Base-by-base conservation (phyloP, 2,888 invertebrate genomes). In the Strigamia transsilvanica region DNA sequence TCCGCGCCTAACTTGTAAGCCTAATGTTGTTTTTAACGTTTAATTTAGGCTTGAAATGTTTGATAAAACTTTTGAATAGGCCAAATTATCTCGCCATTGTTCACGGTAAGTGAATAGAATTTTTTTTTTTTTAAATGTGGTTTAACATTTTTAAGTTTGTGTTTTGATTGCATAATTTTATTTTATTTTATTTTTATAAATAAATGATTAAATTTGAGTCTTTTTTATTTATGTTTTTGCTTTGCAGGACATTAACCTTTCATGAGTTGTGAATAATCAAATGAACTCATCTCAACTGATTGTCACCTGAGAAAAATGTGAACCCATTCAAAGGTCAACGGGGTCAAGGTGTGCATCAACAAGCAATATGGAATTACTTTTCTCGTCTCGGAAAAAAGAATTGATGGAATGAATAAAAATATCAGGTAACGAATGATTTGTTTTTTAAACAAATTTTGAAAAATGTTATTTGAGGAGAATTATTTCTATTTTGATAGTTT, bases 211-310 rank as follows among this genome's bases (percentile, higher is more conserved):
- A 21, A 61, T 61, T 27, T 66, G 1, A 66, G 23, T 66, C 3
- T 3, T 66, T 66, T 66, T 66, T n/a, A n/a, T n/a, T 23, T 66
- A 27, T 3, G 27, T 27, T 66, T 21, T 66, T 66, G 4, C 7
- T 66, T 66, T 38, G 38, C 6, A 66, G 61, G 61, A 23, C 23
- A 66, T 66, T 66, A 66, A 66, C 61, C 61, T 66, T 66, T 66
- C 61, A 66, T 66, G 61, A 66, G 61, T 66, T 66, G 61, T 66
- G 61, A 66, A 66, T 66, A 66, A 66, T 66, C 61, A 66, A 66
- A 66, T 66, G 61, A 66, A 66, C 61, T 66, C 61, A 66, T 66
- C 61, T 66, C 61, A 66, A 66, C 61, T 66, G 61, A 18, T 66
- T 66, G 61, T 66, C 61, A 66, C 61, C 61, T 66, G 61, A 66